phyloP scores from a whole-genome alignment of 2,113 vertebrate genomes.

The Cavia aperea region DNA sequence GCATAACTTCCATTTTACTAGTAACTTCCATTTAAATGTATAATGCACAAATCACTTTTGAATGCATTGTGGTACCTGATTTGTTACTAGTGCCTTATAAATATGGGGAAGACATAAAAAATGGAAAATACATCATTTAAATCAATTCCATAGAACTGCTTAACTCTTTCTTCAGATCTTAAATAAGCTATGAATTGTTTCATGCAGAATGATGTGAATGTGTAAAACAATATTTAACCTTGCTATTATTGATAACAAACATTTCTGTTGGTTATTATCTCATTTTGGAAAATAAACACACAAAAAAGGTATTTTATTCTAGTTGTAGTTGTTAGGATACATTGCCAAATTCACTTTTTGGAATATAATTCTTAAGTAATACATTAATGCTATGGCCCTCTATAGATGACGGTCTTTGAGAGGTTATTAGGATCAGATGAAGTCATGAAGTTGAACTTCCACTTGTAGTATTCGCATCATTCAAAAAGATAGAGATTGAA shows the following conservation, averaged over 20 bases:
- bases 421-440: neutral
- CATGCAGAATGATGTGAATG: neutral
- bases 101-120: neutral
- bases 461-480: neutral
- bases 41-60: neutral
- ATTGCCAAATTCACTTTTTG: neutral
- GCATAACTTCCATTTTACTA: neutral
- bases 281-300: neutral
- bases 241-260: neutral
- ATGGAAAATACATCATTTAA: neutral
- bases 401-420: no score
- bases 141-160: neutral
- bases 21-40: no score
- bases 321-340: neutral
- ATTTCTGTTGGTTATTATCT: neutral
- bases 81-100: neutral
- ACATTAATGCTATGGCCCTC: no score
- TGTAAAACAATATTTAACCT: neutral
- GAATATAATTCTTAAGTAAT: neutral
- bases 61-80: neutral
- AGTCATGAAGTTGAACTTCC: fast-evolving
- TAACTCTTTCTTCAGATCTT: neutral
- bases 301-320: neutral
- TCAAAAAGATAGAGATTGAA: neutral
- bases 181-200: neutral